Evolutionary conservation across 1,140 invertebrate species (phyloP), one percentile per base, ranked within the genome.

Genomic region (Diploscapter pachys): DNA sequence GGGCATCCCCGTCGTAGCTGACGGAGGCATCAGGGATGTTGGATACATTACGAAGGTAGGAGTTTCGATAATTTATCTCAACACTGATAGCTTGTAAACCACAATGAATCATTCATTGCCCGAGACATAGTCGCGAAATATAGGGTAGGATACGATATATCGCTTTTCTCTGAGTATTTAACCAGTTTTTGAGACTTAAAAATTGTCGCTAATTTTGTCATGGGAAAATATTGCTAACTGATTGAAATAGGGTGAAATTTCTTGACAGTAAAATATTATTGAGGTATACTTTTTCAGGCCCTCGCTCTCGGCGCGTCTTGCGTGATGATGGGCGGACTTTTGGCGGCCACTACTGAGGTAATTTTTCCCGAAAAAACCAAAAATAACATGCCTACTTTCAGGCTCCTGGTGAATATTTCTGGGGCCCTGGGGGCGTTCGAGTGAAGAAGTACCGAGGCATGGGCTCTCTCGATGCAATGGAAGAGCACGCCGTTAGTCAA

Each of bases 381-480:
- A 11, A 59, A 59, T 11, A 11, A 11, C 31, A 59, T 59, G 9
- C 57, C 31, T 11, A 11, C 9, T 11, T 59, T 31, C 31, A 59
- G 57, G 93, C 96, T 13, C 96, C 96, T 3, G 96, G 96, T 53
- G 95, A 98, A 87, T 98, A 98, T 85, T 98, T 95, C 88, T 98
- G 96, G 85, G 80, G 80, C n/a, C 94, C 94, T 67, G 94, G 98
- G 88, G 96, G 96, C 64, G 94, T 98, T 0, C 90, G 96, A 66
- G 86, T 99, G 13, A 99, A 99, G 87, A 98, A 98, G 86, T 99
- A 98, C 84, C 90, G 96, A 79, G 96, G 96, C n/a, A 99, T 99
- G 96, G 96, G 96, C 4, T 98, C 95, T 55, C 88, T 99, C 51
- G 96, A 99, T 88, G 96, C 96, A 3, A 99, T 99, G 96, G 93